Percentiles rank a stretch among this genome's conserved stretches.
Evolutionary conservation across 1,140 invertebrate genomes (phyloP).

Genomic region (Tetragonula clypearis): DNA sequence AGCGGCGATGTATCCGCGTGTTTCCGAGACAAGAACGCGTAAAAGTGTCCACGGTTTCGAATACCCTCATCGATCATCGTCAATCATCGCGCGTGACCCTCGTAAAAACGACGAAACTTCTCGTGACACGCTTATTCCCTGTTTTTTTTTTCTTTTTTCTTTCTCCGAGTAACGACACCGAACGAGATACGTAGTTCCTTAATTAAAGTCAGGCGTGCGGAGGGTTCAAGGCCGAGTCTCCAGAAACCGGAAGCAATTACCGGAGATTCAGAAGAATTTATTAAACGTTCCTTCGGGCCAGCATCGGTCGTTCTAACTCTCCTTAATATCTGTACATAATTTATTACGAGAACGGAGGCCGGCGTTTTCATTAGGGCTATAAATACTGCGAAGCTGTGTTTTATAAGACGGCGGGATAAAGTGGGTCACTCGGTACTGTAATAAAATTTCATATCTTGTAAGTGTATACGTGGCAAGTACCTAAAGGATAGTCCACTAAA

Average conservation of each 20-base stretch:
- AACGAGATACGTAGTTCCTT: constrained; percentile 70
- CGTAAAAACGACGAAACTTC: constrained; percentile 66
- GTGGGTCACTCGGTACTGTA: constrained; percentile 18
- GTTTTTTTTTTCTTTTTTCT: background rate
- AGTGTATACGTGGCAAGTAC: background rate
- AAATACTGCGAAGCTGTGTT: constrained; percentile 26
- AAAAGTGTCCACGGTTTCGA: constrained; percentile 64
- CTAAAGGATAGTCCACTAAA: constrained; percentile 19
- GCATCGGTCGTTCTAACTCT: background rate
- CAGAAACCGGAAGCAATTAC: constrained; percentile 63
- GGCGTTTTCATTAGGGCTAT: constrained; percentile 43
- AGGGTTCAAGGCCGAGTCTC: constrained; percentile 57
- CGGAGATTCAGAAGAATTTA: constrained; percentile 52
- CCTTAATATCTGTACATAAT: constrained; percentile 53
- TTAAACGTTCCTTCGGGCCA: constrained; percentile 46
- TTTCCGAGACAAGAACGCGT: constrained; percentile 43
- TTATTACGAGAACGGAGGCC: constrained; percentile 20
- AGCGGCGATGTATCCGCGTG: background rate
- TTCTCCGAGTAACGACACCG: constrained; percentile 32
- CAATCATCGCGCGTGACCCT: constrained; percentile 62
- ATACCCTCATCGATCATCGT: constrained; percentile 77
- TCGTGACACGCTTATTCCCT: constrained; percentile 19
- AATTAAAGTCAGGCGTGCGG: constrained; percentile 70
- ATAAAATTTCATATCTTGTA: constrained; percentile 31
- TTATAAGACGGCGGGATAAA: constrained; percentile 24